phyloP scores from a whole-genome alignment of 2,113 vertebrate species.

The Megalops atlanticus region DNA sequence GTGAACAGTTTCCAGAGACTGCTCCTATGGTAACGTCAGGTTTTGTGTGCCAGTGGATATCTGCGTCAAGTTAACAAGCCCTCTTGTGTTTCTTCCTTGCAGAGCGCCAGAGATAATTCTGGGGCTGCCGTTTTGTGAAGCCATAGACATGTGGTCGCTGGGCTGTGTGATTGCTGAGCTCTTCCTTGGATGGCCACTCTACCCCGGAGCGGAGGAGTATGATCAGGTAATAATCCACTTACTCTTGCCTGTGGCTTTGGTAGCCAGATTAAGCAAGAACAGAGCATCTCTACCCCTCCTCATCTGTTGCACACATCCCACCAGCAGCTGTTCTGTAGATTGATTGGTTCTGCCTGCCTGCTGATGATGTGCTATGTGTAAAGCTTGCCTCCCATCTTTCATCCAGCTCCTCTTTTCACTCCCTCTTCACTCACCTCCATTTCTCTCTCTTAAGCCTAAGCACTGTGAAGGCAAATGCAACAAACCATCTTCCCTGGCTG shows the following conservation, averaged over 20 bases:
- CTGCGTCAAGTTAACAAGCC: neutral
- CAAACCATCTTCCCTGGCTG: no score
- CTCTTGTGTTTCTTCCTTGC: slow-evolving; percentile 47
- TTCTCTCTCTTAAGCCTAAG: no score
- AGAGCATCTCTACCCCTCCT: neutral
- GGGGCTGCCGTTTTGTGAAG: slow-evolving; percentile 76
- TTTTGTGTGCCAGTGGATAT: neutral
- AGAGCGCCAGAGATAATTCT: slow-evolving; percentile 86
- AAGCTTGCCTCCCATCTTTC: no score
- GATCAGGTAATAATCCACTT: slow-evolving; percentile 72
- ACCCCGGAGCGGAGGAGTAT: slow-evolving; percentile 84
- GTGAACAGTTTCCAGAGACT: no score
- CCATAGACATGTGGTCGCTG: slow-evolving; percentile 73
- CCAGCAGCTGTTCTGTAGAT: neutral
- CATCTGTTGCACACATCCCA: neutral
- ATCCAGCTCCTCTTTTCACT: no score
- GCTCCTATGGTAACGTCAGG: neutral
- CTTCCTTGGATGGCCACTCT: slow-evolving; percentile 84
- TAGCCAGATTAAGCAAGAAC: neutral
- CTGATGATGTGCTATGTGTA: neutral
- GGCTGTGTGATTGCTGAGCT: slow-evolving; percentile 84
- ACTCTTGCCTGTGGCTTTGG: neutral
- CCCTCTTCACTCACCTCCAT: no score
- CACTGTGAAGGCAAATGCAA: no score
- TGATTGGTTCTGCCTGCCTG: neutral